These are phyloP conservation scores for Microctonus brassicae DNA, from an alignment of 2,888 invertebrate genomes.

Conservation along the genomic window DNA sequence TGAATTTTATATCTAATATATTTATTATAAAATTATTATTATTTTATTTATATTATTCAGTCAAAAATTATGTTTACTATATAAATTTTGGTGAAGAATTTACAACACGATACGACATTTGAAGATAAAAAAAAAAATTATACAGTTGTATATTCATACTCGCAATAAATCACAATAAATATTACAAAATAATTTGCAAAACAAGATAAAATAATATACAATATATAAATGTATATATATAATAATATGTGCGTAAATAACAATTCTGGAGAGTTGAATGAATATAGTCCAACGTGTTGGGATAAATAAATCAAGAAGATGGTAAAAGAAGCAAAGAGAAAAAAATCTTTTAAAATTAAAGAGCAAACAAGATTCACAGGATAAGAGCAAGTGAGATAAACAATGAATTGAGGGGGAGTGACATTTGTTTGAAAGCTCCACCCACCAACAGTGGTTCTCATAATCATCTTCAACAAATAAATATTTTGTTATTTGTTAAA, in stretches of 20 bases:
- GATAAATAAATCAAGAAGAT: neutral
- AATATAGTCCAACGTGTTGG: neutral
- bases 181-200: neutral
- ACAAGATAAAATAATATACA: neutral
- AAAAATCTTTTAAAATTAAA: neutral
- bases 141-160: neutral
- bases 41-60: neutral
- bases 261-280: conserved; percentile 12
- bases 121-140: neutral
- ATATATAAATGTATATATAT: neutral
- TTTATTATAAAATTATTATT: too few relatives aligned
- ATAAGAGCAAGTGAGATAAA: conserved; percentile 1
- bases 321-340: neutral
- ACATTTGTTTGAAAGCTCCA: conserved; percentile 6
- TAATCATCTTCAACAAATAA: neutral
- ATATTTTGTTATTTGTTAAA: neutral
- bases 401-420: neutral
- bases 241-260: neutral
- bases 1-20: neutral
- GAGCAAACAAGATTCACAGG: neutral
- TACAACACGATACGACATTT: neutral
- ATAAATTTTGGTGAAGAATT: neutral
- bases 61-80: conserved; percentile 2
- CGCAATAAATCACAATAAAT: neutral
- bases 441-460: conserved; percentile 9